These are phyloP conservation scores for Chloropsis hardwickii DNA, from an alignment of 2,113 vertebrate genomes.

Conservation along the genomic window DNA sequence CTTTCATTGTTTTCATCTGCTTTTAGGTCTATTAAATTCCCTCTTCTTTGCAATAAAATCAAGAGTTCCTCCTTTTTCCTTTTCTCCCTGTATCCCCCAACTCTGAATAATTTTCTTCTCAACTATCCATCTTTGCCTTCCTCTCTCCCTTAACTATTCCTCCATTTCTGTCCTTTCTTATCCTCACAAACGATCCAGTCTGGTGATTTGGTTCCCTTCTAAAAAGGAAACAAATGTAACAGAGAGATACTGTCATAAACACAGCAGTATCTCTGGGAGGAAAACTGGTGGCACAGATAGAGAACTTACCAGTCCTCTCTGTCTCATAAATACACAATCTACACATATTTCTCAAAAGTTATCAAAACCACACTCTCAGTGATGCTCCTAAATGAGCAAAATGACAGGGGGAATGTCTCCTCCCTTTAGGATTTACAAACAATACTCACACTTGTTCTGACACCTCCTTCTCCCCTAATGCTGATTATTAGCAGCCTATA, in stretches of 20 bases:
- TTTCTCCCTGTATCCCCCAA: neutral
- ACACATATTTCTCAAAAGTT: neutral
- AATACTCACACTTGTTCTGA: neutral
- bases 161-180: neutral
- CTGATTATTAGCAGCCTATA: neutral
- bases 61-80: neutral
- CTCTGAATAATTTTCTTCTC: neutral
- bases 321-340: neutral
- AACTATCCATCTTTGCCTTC: neutral
- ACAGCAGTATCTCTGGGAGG: neutral
- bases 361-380: neutral
- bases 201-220: neutral
- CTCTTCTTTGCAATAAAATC: neutral
- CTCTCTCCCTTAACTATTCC: neutral
- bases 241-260: neutral
- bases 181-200: neutral
- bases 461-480: neutral
- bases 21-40: neutral
- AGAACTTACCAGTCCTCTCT: neutral
- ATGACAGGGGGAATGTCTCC: neutral
- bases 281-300: neutral
- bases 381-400: neutral
- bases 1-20: neutral
- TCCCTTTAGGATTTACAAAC: neutral
- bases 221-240: constrained; percentile 4